phyloP scores from a whole-genome alignment of 2,797 vertebrate genomes.

The Phrynocephalus forsythii region DNA sequence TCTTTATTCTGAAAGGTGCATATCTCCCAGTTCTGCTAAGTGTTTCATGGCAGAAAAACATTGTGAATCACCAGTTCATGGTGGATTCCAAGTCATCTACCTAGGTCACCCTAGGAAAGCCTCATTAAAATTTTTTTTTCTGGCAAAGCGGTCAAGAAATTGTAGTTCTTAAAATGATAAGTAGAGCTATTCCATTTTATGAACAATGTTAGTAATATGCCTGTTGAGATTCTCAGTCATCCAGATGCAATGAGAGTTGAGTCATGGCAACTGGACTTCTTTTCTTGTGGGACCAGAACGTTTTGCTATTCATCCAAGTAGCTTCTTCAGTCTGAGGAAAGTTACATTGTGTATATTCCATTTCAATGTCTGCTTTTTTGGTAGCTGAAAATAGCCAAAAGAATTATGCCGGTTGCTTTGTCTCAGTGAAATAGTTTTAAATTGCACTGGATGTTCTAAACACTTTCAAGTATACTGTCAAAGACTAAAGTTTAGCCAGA shows the following conservation, averaged over 20 bases:
- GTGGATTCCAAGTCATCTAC: background rate
- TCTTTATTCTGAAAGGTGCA: no score
- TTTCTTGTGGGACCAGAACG: no score
- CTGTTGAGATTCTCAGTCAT: no score
- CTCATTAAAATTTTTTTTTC: background rate
- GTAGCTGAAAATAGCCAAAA: background rate
- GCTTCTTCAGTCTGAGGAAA: no score
- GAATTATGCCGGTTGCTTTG: background rate
- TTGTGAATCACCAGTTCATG: background rate
- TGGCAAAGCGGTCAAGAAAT: no score
- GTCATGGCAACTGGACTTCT: no score
- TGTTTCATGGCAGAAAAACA: background rate
- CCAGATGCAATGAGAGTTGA: no score
- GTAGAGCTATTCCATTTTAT: background rate
- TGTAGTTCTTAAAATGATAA: no score
- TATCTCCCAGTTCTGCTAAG: background rate
- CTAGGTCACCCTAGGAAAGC: background rate
- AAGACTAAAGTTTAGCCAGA: background rate
- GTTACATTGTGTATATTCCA: background rate
- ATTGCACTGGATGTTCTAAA: background rate
- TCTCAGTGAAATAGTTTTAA: background rate
- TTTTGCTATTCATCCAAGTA: no score
- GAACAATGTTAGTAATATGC: no score
- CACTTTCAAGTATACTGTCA: slow-evolving; percentile 8
- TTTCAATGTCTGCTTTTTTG: background rate